Conservation (phyloP, 2,113 vertebrate species). For the Vombatus ursinus region DNA sequence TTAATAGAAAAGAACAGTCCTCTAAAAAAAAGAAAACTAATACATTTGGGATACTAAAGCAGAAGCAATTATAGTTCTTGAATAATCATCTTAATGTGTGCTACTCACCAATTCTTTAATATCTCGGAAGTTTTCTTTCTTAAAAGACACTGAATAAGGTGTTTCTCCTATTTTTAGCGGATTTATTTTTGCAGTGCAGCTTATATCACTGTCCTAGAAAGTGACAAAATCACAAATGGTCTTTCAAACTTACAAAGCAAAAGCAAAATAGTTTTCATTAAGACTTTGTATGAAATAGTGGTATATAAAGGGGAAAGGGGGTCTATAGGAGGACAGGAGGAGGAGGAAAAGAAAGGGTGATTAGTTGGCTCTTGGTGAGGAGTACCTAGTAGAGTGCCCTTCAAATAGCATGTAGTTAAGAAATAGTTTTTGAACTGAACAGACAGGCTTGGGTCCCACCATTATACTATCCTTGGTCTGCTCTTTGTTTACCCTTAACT, state of each 20-base stretch:
- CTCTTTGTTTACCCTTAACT: neutral
- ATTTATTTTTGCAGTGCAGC: conserved; percentile 86
- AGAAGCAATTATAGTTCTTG: neutral
- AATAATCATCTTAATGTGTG: neutral
- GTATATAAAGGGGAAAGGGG: neutral
- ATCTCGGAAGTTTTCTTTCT: conserved; percentile 85
- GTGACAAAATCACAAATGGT: neutral
- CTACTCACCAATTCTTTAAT: conserved; percentile 86
- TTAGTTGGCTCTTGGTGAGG: neutral
- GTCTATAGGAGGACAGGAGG: neutral
- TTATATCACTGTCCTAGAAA: conserved; percentile 86
- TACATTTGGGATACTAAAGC: neutral
- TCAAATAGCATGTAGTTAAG: neutral
- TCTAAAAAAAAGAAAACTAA: neutral
- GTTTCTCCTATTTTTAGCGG: conserved; percentile 85
- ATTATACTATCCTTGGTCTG: neutral
- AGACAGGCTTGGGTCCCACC: neutral
- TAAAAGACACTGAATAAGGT: conserved; percentile 83
- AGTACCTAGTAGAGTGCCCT: neutral
- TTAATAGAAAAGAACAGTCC: neutral
- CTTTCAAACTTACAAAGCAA: conserved; percentile 9
- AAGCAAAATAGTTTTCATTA: neutral
- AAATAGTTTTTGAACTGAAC: neutral
- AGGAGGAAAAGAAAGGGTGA: neutral
- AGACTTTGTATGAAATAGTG: neutral